phyloP scores from a whole-genome alignment of 2,797 vertebrate species.

The Eulemur mongoz region DNA sequence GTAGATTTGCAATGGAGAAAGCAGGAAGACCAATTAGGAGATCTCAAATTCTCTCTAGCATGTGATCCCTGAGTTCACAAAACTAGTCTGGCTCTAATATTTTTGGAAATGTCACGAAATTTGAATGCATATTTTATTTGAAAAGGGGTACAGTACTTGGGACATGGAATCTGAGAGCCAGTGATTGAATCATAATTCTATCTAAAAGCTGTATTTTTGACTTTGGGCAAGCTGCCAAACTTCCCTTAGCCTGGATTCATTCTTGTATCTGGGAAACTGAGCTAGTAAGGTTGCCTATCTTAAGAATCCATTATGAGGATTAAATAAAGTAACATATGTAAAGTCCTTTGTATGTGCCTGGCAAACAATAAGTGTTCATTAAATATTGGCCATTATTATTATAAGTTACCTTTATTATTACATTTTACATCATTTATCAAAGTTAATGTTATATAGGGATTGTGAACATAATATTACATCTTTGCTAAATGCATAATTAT shows the following conservation, averaged over 20 bases:
- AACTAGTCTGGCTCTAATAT: neutral
- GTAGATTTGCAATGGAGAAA: neutral
- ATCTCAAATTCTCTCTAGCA: neutral
- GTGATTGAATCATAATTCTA: neutral
- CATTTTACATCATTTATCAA: neutral
- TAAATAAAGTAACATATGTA: neutral
- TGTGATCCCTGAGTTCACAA: neutral
- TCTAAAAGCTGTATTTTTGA: neutral
- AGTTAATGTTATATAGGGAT: neutral
- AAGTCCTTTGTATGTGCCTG: neutral
- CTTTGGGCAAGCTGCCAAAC: neutral
- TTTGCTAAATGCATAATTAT: neutral
- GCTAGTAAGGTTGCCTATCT: neutral
- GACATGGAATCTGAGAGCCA: neutral
- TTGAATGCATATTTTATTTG: neutral
- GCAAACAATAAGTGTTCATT: neutral
- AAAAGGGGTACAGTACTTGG: neutral
- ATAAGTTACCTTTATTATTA: neutral
- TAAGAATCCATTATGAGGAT: neutral
- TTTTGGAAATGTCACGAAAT: neutral
- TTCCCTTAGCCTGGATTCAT: neutral
- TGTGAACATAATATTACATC: neutral
- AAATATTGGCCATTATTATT: neutral
- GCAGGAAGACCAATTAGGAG: neutral
- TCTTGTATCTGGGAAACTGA: neutral